These are phyloP conservation scores for Drymodes brunneopygia DNA, from an alignment of 2,113 vertebrate genomes.

Conservation along the genomic window DNA sequence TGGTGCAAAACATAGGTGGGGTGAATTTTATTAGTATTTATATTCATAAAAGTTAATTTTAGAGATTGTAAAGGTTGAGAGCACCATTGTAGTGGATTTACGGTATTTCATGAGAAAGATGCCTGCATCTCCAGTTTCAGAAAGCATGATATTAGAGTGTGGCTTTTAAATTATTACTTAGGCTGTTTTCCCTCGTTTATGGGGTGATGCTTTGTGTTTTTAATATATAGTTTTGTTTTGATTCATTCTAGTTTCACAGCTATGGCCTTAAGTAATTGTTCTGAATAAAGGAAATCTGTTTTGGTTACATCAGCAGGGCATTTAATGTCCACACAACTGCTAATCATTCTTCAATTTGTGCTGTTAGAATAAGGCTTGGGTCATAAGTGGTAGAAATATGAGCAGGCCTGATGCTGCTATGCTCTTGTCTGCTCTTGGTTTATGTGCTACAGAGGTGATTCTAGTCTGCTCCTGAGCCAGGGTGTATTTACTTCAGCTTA, in stretches of 20 bases:
- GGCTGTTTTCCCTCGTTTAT: not conserved
- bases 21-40: not conserved
- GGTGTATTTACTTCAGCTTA: not conserved
- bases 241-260: conserved; percentile 5
- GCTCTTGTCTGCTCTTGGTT: not conserved
- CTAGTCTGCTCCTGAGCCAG: not conserved
- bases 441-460: not conserved
- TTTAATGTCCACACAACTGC: conserved; percentile 31
- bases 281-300: conserved; percentile 15
- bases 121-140: not conserved
- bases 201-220: not conserved
- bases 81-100: not conserved
- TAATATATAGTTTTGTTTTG: conserved; percentile 29
- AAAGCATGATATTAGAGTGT: not conserved
- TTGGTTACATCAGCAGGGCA: not conserved
- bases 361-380: conserved; percentile 18
- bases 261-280: conserved; percentile 13
- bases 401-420: not conserved
- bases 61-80: not conserved
- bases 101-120: not conserved
- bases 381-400: not conserved
- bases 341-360: conserved; percentile 43
- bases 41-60: not conserved
- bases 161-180: conserved; percentile 7
- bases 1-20: not conserved